These are phyloP conservation scores for Zygogramma bicolorata DNA, from an alignment of 2,888 invertebrate species.

Conservation along the genomic window DNA sequence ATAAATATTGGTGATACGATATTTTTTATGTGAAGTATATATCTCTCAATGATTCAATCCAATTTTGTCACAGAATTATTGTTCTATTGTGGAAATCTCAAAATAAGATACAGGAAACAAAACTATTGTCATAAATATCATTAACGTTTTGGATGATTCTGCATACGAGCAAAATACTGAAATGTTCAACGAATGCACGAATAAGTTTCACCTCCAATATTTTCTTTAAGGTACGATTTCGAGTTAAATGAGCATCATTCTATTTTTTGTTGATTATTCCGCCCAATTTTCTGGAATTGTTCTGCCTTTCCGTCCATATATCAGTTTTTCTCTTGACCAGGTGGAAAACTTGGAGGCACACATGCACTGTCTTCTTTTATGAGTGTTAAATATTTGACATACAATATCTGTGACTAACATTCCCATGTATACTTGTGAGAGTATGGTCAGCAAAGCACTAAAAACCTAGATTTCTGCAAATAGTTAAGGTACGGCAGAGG, in stretches of 20 bases:
- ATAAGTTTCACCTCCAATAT: background rate
- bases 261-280: background rate
- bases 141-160: background rate
- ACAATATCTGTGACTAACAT: background rate
- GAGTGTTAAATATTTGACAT: too few species aligned
- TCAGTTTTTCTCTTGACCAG: conserved; percentile 4
- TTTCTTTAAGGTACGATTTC: background rate
- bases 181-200: too few species aligned
- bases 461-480: background rate
- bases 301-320: conserved; percentile 43
- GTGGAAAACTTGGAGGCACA: conserved; percentile 19
- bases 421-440: background rate
- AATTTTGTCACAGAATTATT: too few species aligned
- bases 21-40: too few species aligned
- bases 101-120: background rate
- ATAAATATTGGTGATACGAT: too few species aligned
- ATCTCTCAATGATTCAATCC: too few species aligned
- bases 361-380: background rate
- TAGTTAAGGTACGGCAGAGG: too few species aligned
- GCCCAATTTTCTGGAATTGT: background rate
- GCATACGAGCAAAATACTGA: too few species aligned
- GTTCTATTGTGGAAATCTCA: too few species aligned
- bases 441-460: too few species aligned
- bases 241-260: too few species aligned
- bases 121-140: background rate